Conservation (phyloP, 2,113 vertebrate genomes). For the Paradisaea rubra region DNA sequence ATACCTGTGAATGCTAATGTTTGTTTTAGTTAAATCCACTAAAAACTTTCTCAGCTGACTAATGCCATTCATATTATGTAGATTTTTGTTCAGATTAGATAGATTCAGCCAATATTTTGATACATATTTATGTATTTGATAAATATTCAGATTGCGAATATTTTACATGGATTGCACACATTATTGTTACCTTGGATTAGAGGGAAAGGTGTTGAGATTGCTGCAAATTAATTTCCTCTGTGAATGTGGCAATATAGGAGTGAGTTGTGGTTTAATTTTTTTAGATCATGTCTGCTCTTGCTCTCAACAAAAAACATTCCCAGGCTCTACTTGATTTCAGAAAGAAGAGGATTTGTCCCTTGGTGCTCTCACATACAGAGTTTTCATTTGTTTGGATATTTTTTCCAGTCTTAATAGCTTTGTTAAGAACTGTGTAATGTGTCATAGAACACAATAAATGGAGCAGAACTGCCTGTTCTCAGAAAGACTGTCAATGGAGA, state of each 20-base stretch:
- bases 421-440: constrained; percentile 12
- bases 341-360: not conserved
- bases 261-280: not conserved
- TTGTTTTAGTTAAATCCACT: not conserved
- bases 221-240: not conserved
- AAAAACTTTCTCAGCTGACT: not conserved
- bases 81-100: not conserved
- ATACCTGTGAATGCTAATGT: not conserved
- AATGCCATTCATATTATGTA: not conserved
- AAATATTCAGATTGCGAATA: not conserved
- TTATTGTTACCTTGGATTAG: not conserved
- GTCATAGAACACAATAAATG: not conserved
- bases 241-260: not conserved
- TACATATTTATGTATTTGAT: not conserved
- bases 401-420: constrained; percentile 18
- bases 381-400: constrained; percentile 22
- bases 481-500: not conserved
- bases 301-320: not conserved
- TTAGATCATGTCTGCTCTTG: not conserved
- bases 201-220: not conserved
- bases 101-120: not conserved
- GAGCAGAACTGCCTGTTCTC: constrained; percentile 18
- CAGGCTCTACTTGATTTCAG: not conserved
- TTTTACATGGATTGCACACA: not conserved
- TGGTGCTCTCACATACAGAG: not conserved